Evolutionary conservation across 2,797 vertebrate species (phyloP).

Genomic region (Iguana delicatissima): DNA sequence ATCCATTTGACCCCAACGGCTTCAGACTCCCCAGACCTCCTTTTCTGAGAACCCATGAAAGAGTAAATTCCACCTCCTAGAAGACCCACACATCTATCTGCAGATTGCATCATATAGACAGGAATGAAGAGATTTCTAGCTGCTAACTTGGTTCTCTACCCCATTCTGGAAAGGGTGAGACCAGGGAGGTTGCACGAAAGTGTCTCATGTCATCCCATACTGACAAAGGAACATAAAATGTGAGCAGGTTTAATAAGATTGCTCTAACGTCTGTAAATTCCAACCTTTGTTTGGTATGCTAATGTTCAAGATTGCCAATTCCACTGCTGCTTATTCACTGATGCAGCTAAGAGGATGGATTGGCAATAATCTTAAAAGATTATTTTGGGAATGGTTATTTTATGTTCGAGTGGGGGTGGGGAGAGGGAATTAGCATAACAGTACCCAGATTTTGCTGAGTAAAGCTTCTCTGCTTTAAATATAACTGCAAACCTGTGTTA

Average conservation of each 20-base stretch:
- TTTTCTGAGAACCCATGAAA: no score
- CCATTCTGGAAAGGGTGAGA: background rate
- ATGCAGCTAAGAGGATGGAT: constrained; percentile 23
- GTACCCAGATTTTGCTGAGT: constrained; percentile 1
- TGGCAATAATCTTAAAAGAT: constrained; percentile 27
- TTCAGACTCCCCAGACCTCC: no score
- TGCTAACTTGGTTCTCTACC: background rate
- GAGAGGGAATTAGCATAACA: background rate
- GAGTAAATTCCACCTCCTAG: no score
- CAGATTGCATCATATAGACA: background rate
- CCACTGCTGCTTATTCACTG: background rate
- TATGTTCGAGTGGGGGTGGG: background rate
- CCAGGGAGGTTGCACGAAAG: background rate
- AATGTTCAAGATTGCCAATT: background rate
- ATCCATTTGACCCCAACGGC: no score
- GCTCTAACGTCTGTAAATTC: background rate
- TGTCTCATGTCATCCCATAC: background rate
- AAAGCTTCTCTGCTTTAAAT: constrained; percentile 11
- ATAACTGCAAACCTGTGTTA: background rate
- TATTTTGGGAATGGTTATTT: constrained; percentile 3
- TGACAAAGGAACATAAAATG: background rate
- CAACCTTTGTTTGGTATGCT: background rate
- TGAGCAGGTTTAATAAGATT: background rate
- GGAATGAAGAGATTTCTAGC: background rate
- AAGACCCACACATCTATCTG: no score